A percentile compares a stretch with the other conserved stretches of the same genome.
Conservation (phyloP, 1,140 invertebrate genomes). For the Plutomurus gul region DNA sequence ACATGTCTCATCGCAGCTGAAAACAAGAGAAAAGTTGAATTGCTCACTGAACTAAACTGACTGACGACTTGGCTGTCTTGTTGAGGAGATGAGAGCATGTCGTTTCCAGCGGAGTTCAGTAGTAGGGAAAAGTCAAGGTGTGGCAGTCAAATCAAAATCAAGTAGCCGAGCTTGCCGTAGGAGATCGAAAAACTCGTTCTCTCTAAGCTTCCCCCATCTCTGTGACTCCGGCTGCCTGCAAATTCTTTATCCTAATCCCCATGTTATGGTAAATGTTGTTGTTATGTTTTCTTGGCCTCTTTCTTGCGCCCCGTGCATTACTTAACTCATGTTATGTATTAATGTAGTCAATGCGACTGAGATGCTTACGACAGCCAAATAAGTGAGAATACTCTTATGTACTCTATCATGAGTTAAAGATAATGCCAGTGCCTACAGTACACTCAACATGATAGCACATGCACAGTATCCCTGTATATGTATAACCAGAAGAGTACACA, state of each 20-base stretch:
- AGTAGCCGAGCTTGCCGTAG: slow-evolving; percentile 41
- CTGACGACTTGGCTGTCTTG: slow-evolving; percentile 18
- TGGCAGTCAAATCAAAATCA: slow-evolving; percentile 42
- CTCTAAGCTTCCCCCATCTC: neutral
- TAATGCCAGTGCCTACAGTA: neutral
- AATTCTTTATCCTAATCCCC: neutral
- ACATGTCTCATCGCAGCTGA: neutral
- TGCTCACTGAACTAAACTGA: slow-evolving; percentile 2
- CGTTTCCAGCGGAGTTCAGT: slow-evolving; percentile 45
- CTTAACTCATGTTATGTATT: neutral
- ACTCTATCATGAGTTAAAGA: too few relatives aligned
- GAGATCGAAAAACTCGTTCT: slow-evolving; percentile 25
- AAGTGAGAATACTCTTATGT: too few relatives aligned
- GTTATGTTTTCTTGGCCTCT: slow-evolving; percentile 19
- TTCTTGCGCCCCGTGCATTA: slow-evolving; percentile 3
- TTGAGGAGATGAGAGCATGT: slow-evolving; percentile 32
- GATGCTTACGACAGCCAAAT: neutral
- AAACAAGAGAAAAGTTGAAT: slow-evolving; percentile 22
- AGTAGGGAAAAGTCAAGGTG: slow-evolving; percentile 43
- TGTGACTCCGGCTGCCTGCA: too few relatives aligned
- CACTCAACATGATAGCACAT: neutral
- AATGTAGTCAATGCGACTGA: neutral
- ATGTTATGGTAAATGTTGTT: slow-evolving; percentile 27
- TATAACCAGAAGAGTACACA: neutral
- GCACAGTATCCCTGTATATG: neutral